Evolutionary conservation across 2,113 vertebrate genomes (phyloP), one percentile per base, ranked within the genome.

Genomic region (Centropus bengalensis): DNA sequence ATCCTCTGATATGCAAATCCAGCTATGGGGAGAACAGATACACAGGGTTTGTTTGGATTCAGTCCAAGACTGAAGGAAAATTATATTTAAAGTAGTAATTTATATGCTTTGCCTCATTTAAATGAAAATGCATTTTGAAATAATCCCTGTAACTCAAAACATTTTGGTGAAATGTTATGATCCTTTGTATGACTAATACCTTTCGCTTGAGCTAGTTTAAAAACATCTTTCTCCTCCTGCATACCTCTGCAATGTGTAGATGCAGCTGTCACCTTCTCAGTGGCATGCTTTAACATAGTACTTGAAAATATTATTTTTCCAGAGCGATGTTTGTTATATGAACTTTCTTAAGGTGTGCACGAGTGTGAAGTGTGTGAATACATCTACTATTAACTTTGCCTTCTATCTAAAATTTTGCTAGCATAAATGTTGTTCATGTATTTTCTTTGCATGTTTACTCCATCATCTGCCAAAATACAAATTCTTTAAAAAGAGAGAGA

Each of bases 1-100:
- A 76, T 94, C 93, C 96, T 98, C 97, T 98, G 98, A 98, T 98
- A 97, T 98, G 98, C 97, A 98, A 98, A 98, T 98, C 78, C 42
- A 90, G 76, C 95, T 75, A 83, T 59, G 74, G 93, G 95, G 95
- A 96, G 96, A 95, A 82, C 75, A 93, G 92, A 94, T 94, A 95
- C 86, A 92, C 89, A 77, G 96, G 86, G 86, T 86, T 96, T 94
- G 94, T 96, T 97, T 98, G 98, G 97, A 97, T 95, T 94, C 95
- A 56, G 95, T 97, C 97, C 98, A 97, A 97, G 88, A 81, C 90
- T 92, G 82, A 83, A 75, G 66, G 71, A 96, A 96, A 96, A 95
- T 85, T 59, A 26, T 91, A 79, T 97, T 95, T 95, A 91, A 96
- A 96, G 86, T 86, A 63, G 74, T 91, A 70, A 91, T 91, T 95